Conservation (phyloP, 2,113 vertebrate genomes). For the Malaclemys terrapin region DNA sequence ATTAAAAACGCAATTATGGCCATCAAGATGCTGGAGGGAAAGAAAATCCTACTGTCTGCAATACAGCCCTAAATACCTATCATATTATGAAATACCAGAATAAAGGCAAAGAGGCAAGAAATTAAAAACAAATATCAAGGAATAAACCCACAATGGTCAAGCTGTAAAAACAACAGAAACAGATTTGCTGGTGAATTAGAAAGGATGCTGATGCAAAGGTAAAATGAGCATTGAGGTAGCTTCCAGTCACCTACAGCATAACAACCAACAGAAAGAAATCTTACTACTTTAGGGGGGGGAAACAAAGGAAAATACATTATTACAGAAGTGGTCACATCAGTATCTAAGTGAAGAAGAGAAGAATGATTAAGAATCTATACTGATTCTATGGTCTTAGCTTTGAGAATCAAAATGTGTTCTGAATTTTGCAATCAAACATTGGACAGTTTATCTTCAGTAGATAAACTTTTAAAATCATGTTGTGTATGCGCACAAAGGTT, state of each 20-base stretch:
- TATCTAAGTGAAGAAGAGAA: background rate
- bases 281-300: slow-evolving; percentile 54
- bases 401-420: background rate
- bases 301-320: slow-evolving; percentile 10
- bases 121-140: slow-evolving; percentile 63
- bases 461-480: background rate
- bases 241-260: slow-evolving; percentile 71
- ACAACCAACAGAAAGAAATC: slow-evolving; percentile 64
- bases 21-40: background rate
- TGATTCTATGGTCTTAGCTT: slow-evolving; percentile 13
- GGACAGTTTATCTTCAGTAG: background rate
- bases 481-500: background rate
- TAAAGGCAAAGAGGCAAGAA: slow-evolving; percentile 49
- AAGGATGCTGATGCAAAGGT: slow-evolving; percentile 74
- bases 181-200: slow-evolving; percentile 52
- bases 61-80: background rate
- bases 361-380: background rate
- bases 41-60: background rate
- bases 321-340: slow-evolving; percentile 36
- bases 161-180: slow-evolving; percentile 51
- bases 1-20: slow-evolving; percentile 5
- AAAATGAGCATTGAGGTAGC: slow-evolving; percentile 46
- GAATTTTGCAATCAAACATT: background rate
- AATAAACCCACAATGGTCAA: slow-evolving; percentile 57
- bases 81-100: slow-evolving; percentile 43